Base-by-base conservation (phyloP, 2,888 invertebrate genomes). In the Itoplectis maculator region DNA sequence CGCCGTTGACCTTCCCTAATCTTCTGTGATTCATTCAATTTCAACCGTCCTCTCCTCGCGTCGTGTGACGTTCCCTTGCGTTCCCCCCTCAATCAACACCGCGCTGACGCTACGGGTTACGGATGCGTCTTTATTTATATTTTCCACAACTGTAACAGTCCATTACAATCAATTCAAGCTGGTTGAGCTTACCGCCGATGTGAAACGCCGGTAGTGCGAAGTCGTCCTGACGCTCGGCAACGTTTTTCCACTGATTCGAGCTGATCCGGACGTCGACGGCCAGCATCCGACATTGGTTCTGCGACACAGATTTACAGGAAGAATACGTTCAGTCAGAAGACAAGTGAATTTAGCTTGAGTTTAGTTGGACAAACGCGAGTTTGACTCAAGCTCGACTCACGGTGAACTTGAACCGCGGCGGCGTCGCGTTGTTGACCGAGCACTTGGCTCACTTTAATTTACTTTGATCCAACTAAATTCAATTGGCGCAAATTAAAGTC, bases 1-100 rank as follows among this genome's bases (percentile, higher is more conserved):
- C 56, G 66, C 61, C n/a, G 76, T 80, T 82, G 82, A 82, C 82
- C 82, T 82, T 82, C 80, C 82, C 72, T 82, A 77, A 82, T 80
- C 72, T 77, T 82, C 76, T 45, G 73, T 80, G 80, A 82, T 73
- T 76, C 82, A 77, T 82, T 76, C 82, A 82, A 82, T 82, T 82
- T 74, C 70, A 15, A 81, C 78, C 74, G 74, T 77, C 73, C 77
- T 78, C 65, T 63, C 68, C 65, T 63, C 68, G 51, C 18, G 23
- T 15, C 40, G n/a, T n/a, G n/a, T n/a, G n/a, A n/a, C 42, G 49
- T 65, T 56, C 65, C 63, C 35, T n/a, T 42, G 11, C 29, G 9
- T 47, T 42, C 47, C 40, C 18, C 66, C 68, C 59, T 51, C 76
- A 35, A 51, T 76, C 45, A 9, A 45, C 66, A 68, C 15, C 40